Evolutionary conservation across 92 coral and sea anemone species (phyloP).

Genomic region (Bergia sp.): DNA sequence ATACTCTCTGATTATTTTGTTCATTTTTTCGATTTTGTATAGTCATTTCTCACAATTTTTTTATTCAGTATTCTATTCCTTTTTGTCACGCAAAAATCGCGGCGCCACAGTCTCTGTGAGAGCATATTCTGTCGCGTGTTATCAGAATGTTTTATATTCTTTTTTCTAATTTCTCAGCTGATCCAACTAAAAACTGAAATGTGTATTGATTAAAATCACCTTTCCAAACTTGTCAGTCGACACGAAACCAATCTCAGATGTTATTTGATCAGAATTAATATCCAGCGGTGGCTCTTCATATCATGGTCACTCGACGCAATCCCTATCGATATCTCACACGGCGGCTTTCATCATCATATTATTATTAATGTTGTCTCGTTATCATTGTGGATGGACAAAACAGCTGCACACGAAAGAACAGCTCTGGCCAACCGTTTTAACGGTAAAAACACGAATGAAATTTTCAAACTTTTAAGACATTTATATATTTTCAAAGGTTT

Average conservation of each 20-base stretch:
- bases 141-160: no score
- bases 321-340: background rate
- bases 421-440: background rate
- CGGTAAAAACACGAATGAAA: background rate
- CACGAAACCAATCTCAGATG: background rate
- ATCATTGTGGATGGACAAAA: background rate
- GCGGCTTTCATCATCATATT: background rate
- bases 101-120: background rate
- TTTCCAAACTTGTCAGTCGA: background rate
- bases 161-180: background rate
- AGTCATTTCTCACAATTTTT: background rate
- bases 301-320: background rate
- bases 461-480: background rate
- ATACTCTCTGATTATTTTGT: no score
- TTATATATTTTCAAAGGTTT: background rate
- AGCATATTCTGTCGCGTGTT: background rate
- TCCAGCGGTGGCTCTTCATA: background rate
- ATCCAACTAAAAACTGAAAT: no score
- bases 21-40: no score
- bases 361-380: no score
- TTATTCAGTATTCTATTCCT: background rate
- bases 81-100: background rate
- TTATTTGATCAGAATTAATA: no score
- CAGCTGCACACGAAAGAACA: background rate
- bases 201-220: background rate